Conservation (phyloP, 1,140 invertebrate species). For the Penaeus japonicus region DNA sequence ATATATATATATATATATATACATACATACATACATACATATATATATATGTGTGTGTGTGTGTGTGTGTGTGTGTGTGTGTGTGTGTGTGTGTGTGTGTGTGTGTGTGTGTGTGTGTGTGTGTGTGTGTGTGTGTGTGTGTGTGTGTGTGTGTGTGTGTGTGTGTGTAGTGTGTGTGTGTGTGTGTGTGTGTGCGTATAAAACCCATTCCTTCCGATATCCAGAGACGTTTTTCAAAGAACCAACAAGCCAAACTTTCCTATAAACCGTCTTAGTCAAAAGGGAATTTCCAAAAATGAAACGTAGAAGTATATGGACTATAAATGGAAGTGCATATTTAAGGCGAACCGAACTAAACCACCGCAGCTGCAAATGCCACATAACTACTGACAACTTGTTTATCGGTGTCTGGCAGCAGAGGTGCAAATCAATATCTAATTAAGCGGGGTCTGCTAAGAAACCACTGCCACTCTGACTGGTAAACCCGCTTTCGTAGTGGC, state of each 20-base stretch:
- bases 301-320: background rate
- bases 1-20: background rate
- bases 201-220: background rate
- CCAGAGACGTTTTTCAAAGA: too few species aligned
- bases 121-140: background rate
- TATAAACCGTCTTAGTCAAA: too few species aligned
- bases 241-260: too few species aligned
- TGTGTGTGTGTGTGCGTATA: too few species aligned
- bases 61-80: background rate
- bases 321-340: background rate
- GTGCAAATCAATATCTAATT: too few species aligned
- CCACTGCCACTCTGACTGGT: too few species aligned
- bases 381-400: too few species aligned
- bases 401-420: too few species aligned
- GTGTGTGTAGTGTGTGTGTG: too few species aligned
- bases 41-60: background rate
- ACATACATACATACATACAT: background rate
- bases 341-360: background rate
- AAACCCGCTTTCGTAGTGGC: too few species aligned
- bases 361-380: background rate
- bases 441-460: too few species aligned
- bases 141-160: background rate
- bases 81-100: background rate
- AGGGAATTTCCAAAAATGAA: background rate
- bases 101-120: background rate